Evolutionary conservation across 2,888 invertebrate genomes (phyloP), one percentile per base, ranked within the genome.

Genomic region (Bruchidius siliquastri): DNA sequence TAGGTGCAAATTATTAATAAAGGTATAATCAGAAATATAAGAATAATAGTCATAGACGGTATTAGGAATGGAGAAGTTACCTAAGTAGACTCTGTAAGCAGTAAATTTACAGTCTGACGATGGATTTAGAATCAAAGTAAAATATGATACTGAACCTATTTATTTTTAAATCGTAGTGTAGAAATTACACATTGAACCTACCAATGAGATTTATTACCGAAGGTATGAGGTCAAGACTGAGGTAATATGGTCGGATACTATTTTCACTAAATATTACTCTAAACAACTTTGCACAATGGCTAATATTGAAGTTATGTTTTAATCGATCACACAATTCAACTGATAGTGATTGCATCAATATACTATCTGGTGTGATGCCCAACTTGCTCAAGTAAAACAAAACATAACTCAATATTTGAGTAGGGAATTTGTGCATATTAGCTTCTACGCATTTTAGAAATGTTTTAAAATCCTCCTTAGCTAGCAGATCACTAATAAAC

Each of bases 361-460:
- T 71, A 71, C 86, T 80, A 66, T 83, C 80, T 67, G 85, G 79
- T 10, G 82, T 77, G 6, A 89, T 77, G 3, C 87, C 88, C 77
- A 90, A 84, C 81, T 88, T 88, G 69, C 84, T 86, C 70, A 90
- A 82, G 77, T 89, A 88, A 21, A 88, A 81, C 26, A 88, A 83
- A 72, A 85, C 82, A 75, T 86, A 87, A 76, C 88, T 87, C 66
- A 87, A 78, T 49, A 86, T 85, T 66, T 87, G 82, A 0, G 82
- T 70, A 76, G 86, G 82, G 81, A 88, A 86, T 2, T 81, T 66
- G 6, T 78, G 22, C 26, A 85, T 76, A 21, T 84, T 82, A 3
- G 81, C 68, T 6, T 81, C 79, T 20, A 89, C 80, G 2, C 18
- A 68, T 30, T 73, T 73, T 21, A 86, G 72, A 68, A 87, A 76